These are phyloP conservation scores for Oscheius sp. DNA, from an alignment of 2,888 invertebrate genomes.

Conservation along the genomic window DNA sequence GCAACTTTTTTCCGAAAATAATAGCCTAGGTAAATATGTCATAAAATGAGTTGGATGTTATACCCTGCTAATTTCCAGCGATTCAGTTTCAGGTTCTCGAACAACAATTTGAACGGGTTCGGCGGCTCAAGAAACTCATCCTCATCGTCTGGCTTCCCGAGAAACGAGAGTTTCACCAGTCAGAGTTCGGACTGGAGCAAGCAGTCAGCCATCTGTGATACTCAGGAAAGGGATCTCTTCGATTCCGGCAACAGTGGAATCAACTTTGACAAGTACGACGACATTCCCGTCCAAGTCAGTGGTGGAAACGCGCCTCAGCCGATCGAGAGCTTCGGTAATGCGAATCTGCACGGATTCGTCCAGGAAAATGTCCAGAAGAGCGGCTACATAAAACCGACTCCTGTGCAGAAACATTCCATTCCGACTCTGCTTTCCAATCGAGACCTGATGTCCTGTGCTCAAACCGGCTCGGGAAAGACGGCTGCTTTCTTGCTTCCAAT, in stretches of 20 bases:
- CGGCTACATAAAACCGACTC: constrained; percentile 76
- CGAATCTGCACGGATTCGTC: constrained; percentile 71
- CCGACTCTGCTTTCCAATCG: constrained; percentile 85
- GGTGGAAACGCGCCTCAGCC: constrained; percentile 91
- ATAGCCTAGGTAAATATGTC: not conserved
- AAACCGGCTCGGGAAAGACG: constrained; percentile 91
- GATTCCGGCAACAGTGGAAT: constrained; percentile 89
- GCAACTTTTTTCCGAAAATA: not conserved
- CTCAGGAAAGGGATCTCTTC: constrained; percentile 73
- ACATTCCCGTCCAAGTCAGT: constrained; percentile 99
- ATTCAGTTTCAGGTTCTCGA: constrained; percentile 16
- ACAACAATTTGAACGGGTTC: constrained; percentile 26
- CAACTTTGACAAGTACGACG: constrained; percentile 99
- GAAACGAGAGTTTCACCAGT: not conserved
- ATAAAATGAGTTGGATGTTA: not conserved
- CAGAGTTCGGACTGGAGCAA: constrained; percentile 22
- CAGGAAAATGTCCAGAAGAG: constrained; percentile 75
- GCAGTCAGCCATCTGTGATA: constrained; percentile 21
- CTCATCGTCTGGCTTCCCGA: not conserved
- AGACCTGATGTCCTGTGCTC: constrained; percentile 87
- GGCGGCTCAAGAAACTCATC: not conserved
- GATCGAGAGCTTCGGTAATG: constrained; percentile 81
- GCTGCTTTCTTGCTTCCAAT: constrained; percentile 98
- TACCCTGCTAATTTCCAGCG: too few relatives aligned
- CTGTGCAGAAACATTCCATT: constrained; percentile 93